These are phyloP conservation scores for Drosophila subobscura DNA, from an alignment of 1,140 invertebrate genomes.

Conservation along the genomic window DNA sequence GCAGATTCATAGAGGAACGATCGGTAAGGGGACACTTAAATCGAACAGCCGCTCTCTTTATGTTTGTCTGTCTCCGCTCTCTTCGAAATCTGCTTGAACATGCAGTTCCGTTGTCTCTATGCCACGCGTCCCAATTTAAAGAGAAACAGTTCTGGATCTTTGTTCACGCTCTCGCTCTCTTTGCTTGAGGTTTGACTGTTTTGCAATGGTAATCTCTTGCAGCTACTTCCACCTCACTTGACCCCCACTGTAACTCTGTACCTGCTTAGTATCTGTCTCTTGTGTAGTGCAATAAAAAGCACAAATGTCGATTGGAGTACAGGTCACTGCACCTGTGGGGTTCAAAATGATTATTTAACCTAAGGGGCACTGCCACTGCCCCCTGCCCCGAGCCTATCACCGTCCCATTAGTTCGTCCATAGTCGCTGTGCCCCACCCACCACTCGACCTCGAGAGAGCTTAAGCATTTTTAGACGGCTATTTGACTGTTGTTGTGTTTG, in stretches of 20 bases:
- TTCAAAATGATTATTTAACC: slow-evolving; percentile 52
- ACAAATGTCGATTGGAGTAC: slow-evolving; percentile 39
- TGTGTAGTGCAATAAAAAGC: slow-evolving; percentile 37
- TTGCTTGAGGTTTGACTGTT: slow-evolving; percentile 1
- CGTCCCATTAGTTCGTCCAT: not conserved
- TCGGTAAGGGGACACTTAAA: not conserved
- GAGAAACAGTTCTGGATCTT: too few relatives aligned
- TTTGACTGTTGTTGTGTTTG: slow-evolving; percentile 40
- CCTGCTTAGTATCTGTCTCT: not conserved
- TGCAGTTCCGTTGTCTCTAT: too few relatives aligned
- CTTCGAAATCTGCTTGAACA: too few relatives aligned
- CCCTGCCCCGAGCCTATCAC: not conserved
- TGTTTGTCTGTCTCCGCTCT: too few relatives aligned
- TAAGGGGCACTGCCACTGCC: slow-evolving; percentile 3
- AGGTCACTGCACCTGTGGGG: slow-evolving; percentile 65
- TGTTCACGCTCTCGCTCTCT: too few relatives aligned
- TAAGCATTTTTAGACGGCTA: slow-evolving; percentile 67
- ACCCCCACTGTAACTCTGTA: slow-evolving; percentile 33
- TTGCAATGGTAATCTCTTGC: not conserved
- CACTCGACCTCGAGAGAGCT: slow-evolving; percentile 1
- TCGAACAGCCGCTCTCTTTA: not conserved
- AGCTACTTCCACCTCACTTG: slow-evolving; percentile 18
- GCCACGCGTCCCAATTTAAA: too few relatives aligned
- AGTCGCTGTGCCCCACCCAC: not conserved
- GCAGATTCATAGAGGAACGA: slow-evolving; percentile 7